These are phyloP conservation scores for Halichoeres trimaculatus DNA, from an alignment of 2,113 vertebrate genomes.

Conservation along the genomic window DNA sequence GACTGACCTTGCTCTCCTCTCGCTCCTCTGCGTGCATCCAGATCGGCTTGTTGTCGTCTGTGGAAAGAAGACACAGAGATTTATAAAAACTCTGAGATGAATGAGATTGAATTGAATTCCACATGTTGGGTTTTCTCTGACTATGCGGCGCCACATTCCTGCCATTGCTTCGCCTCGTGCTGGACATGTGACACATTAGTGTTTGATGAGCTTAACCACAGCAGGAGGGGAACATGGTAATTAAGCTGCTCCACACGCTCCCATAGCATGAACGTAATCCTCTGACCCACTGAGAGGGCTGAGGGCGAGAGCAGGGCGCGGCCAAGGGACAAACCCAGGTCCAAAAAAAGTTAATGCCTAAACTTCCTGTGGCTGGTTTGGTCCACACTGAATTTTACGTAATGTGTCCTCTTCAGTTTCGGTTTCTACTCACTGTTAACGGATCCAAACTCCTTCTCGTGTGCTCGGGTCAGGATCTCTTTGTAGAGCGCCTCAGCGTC, in stretches of 20 bases:
- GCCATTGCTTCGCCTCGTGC: background rate
- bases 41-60: conserved; percentile 93
- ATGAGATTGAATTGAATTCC: too few species aligned
- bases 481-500: conserved; percentile 90
- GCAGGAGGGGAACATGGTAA: conserved; percentile 12
- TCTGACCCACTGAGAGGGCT: conserved; percentile 17
- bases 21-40: conserved; percentile 95
- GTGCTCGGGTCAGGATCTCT: conserved; percentile 89
- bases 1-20: conserved; percentile 89
- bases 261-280: conserved; percentile 41
- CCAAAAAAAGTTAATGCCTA: background rate
- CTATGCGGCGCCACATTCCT: background rate
- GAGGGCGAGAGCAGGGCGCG: background rate
- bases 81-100: background rate
- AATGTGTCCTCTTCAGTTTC: too few species aligned
- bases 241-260: conserved; percentile 47
- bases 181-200: conserved; percentile 33
- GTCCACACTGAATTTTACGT: too few species aligned
- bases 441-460: conserved; percentile 91
- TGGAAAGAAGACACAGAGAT: background rate
- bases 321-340: background rate
- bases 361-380: too few species aligned
- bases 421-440: conserved; percentile 87
- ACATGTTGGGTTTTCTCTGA: background rate
- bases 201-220: conserved; percentile 45